Base-by-base conservation (phyloP, 2,797 vertebrate species). In the Potorous gilbertii region DNA sequence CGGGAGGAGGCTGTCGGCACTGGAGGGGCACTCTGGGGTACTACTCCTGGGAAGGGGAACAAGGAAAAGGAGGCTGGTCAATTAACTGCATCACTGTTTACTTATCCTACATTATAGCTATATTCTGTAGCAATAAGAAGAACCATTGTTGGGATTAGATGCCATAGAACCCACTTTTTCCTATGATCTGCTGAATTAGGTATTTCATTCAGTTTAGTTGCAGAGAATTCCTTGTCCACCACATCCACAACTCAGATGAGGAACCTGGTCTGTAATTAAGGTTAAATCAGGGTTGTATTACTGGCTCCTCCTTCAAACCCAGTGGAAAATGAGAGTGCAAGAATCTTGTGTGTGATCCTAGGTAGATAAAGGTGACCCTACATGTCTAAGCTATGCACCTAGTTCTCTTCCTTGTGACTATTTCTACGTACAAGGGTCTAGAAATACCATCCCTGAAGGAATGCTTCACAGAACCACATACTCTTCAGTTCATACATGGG, bases 11-110 rank as follows among this genome's bases (percentile, higher is more conserved):
- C 98, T 0, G 98, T 98, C 34, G 99, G 99, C 40, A 98, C 98
- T 0, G 99, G 98, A 0, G 99, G 99, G 0, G 99, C 99, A 9
- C 99, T 99, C 98, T 99, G 99, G 0, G 99, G 99, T 29, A 99
- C 98, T 0, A 98, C 98, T 95, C 98, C 98, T 99, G 96, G 18
- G 96, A 95, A 0, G 2, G n/a, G 0, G 74, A 28, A 54, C 56
- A 28, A 87, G 2, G 87, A 93, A n/a, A 59, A 96, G 95, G 46
- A 55, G 46, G 24, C 2, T 81, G 92, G 16, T 40, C 59, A 56
- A 9, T 62, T 62, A 4, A 1, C 2, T 29, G 0, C 34, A 56
- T 16, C 90, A 90, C 34, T 90, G 21, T 92, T 50, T 24, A 28
- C 54, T 87, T 56, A 92, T 0, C 13, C 21, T n/a, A 81, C 54